These are phyloP conservation scores for Microplitis deprimator DNA, from an alignment of 2,888 invertebrate species.

Conservation along the genomic window DNA sequence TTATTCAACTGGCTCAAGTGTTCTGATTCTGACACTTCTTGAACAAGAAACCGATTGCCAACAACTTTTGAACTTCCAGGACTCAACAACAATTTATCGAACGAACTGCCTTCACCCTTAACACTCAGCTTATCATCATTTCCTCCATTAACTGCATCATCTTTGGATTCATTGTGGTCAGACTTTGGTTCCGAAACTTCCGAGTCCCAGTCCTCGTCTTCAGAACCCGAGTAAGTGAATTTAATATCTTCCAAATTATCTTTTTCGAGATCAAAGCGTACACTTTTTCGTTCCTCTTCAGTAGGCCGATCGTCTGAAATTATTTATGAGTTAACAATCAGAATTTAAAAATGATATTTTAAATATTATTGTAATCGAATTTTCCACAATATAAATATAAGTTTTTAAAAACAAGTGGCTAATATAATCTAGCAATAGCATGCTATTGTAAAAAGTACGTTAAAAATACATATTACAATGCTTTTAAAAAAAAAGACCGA, in stretches of 20 bases:
- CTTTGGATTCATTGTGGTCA: slow-evolving; percentile 3
- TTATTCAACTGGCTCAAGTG: slow-evolving; percentile 60
- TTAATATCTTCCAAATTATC: slow-evolving; percentile 67
- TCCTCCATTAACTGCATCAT: background rate
- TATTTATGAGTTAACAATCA: background rate
- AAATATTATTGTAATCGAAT: no score
- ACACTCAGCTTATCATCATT: slow-evolving; percentile 16
- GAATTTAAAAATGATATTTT: no score
- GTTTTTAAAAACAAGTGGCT: background rate
- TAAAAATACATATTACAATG: background rate
- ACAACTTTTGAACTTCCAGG: slow-evolving; percentile 54
- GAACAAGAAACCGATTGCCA: slow-evolving; percentile 64
- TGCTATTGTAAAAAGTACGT: background rate
- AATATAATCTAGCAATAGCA: background rate
- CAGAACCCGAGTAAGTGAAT: slow-evolving; percentile 64
- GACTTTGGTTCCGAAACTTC: slow-evolving; percentile 24
- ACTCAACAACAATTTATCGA: background rate
- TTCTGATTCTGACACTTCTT: slow-evolving; percentile 66
- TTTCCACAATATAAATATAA: no score
- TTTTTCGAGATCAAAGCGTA: slow-evolving; percentile 77
- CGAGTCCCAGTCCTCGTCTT: slow-evolving; percentile 59
- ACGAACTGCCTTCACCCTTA: background rate
- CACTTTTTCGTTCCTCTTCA: slow-evolving; percentile 85
- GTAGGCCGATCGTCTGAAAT: slow-evolving; percentile 68
- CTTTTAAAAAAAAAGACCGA: background rate